Evolutionary conservation across 2,113 vertebrate species (phyloP).

Genomic region (Heterotis niloticus): DNA sequence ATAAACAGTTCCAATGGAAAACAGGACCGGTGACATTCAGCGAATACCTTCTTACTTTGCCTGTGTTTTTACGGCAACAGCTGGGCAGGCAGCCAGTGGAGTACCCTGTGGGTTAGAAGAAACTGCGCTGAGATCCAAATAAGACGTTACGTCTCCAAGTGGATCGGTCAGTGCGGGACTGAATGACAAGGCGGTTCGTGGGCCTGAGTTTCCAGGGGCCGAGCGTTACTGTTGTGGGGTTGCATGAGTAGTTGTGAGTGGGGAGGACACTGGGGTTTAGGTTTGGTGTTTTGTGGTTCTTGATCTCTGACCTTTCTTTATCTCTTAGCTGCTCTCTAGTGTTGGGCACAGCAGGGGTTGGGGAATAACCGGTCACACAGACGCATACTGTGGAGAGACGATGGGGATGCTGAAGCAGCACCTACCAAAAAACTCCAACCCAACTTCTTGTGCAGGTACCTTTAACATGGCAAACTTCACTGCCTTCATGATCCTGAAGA

Average conservation of each 20-base stretch:
- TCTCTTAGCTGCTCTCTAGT: not conserved
- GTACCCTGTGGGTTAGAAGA: not conserved
- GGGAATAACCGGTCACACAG: not conserved
- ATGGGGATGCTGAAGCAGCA: no score
- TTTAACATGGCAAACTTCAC: no score
- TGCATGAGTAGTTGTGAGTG: not conserved
- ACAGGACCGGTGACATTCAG: not conserved
- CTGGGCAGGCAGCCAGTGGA: not conserved
- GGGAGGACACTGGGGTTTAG: not conserved
- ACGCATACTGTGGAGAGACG: no score
- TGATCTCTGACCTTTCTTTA: constrained; percentile 29
- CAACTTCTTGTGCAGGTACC: no score
- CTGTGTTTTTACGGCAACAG: not conserved
- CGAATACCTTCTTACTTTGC: not conserved
- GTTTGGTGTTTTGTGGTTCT: not conserved
- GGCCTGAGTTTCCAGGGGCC: not conserved
- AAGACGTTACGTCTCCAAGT: constrained; percentile 14
- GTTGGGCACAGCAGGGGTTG: not conserved
- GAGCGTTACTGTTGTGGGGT: not conserved
- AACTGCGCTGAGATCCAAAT: constrained; percentile 12
- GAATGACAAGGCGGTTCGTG: not conserved
- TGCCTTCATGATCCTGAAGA: no score
- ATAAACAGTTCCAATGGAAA: not conserved
- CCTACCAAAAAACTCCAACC: no score
- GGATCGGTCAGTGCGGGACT: not conserved